Base-by-base conservation (phyloP, 1,140 invertebrate species). In the Campoletis sonorensis region DNA sequence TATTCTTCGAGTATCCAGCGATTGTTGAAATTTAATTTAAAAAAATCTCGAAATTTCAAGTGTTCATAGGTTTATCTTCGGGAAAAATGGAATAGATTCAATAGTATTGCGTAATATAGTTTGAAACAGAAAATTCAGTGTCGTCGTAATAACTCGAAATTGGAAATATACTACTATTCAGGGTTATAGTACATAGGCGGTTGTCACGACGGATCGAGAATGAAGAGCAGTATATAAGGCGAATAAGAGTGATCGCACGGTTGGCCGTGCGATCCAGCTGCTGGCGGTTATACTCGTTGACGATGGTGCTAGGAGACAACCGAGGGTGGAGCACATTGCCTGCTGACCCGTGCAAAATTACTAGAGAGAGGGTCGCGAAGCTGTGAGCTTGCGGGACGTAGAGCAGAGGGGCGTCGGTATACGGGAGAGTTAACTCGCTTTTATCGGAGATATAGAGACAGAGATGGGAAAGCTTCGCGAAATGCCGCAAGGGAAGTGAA, bases 311-410 rank as follows among this genome's bases (percentile, higher is more conserved):
- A 78, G 76, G 76, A 54, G 76, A 78, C 76, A 78, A 27, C 58
- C 76, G 76, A 45, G 76, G 58, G 58, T 70, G 67, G 30, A 33
- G 76, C 58, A 78, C 33, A 78, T 78, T 78, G 76, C 76, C 18
- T 51, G 76, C 76, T 78, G 76, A 78, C 76, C 76, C 76, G 76
- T 78, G 76, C 76, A 37, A 78, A 78, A 78, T 78, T 78, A 67
- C 76, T 77, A 27, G 33, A 68, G 77, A 58, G 79, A 54, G 61
- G 61, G 45, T 40, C 61, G 79, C 18, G 58, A n/a, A 70, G 79
- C 67, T 33, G 51, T 37, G 70, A 37, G 26, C 15, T 18, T 21
- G 76, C n/a, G 33, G 72, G 21, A 75, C 30, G 33, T 67, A 30
- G 58, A 78, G 21, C 37, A 61, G 61, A 54, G 76, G 23, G 76